Evolutionary conservation across 1,140 invertebrate genomes (phyloP).

Genomic region (Nylanderia fulva): DNA sequence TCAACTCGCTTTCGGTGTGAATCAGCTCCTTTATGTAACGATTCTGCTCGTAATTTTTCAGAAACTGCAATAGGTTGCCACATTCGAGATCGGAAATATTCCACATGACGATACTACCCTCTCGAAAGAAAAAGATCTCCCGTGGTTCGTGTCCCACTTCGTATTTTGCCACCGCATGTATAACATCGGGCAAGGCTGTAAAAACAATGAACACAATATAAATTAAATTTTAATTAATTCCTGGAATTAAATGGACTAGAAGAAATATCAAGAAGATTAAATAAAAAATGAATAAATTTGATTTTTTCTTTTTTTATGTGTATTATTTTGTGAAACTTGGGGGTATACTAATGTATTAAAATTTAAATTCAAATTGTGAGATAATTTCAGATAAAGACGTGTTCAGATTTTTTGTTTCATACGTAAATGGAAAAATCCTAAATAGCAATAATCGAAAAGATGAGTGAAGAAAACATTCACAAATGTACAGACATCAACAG

Average conservation of each 20-base stretch:
- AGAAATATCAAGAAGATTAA: neutral
- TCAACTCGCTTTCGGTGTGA: slow-evolving; percentile 92
- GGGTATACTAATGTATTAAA: too few relatives aligned
- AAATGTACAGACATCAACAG: too few relatives aligned
- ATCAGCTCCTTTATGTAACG: slow-evolving; percentile 90
- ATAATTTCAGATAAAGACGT: too few relatives aligned
- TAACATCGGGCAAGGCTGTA: slow-evolving; percentile 88
- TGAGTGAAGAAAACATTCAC: too few relatives aligned
- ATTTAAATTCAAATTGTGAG: too few relatives aligned
- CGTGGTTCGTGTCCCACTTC: slow-evolving; percentile 89
- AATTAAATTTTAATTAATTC: neutral
- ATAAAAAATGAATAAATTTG: slow-evolving; percentile 35
- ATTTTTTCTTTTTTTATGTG: slow-evolving; percentile 25
- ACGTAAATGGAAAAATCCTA: too few relatives aligned
- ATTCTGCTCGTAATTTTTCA: slow-evolving; percentile 89
- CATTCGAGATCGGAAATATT: slow-evolving; percentile 95
- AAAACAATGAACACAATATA: slow-evolving; percentile 36
- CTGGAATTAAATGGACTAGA: neutral
- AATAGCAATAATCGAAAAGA: too few relatives aligned
- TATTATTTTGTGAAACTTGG: neutral
- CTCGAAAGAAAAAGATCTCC: slow-evolving; percentile 94
- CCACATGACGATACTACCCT: slow-evolving; percentile 97
- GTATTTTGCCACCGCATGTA: slow-evolving; percentile 92
- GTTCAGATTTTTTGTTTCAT: too few relatives aligned
- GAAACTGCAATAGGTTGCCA: slow-evolving; percentile 91